phyloP scores from a whole-genome alignment of 2,797 vertebrate species.

The Prunella strophiata region DNA sequence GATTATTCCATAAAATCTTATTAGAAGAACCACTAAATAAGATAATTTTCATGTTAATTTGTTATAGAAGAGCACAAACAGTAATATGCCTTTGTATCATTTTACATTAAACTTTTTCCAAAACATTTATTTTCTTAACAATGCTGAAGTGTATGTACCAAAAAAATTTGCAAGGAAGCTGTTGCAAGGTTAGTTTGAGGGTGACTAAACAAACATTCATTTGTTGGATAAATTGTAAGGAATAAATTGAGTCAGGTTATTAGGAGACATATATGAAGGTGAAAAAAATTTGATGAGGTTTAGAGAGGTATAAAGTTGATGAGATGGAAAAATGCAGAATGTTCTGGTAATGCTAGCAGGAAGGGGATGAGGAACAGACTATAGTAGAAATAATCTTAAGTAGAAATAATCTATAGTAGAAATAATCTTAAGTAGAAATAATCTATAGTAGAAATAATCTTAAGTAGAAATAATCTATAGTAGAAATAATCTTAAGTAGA shows the following conservation, averaged over 20 bases:
- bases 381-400: too few relatives aligned
- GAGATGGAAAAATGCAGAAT: background rate
- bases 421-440: too few relatives aligned
- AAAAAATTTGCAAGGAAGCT: background rate
- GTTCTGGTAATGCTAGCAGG: background rate
- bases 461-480: too few relatives aligned
- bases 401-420: too few relatives aligned
- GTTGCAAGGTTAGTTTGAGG: background rate
- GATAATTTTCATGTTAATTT: background rate
- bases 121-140: background rate
- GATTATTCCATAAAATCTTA: background rate
- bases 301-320: background rate
- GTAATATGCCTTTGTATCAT: background rate
- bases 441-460: too few relatives aligned
- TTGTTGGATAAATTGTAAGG: background rate
- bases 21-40: background rate
- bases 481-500: too few relatives aligned
- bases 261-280: background rate
- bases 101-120: background rate
- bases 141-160: background rate
- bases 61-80: background rate
- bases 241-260: background rate
- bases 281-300: background rate
- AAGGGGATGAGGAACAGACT: background rate
- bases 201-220: background rate